phyloP scores from a whole-genome alignment of 2,888 invertebrate species.

The Harpagoxenus sublaevis region DNA sequence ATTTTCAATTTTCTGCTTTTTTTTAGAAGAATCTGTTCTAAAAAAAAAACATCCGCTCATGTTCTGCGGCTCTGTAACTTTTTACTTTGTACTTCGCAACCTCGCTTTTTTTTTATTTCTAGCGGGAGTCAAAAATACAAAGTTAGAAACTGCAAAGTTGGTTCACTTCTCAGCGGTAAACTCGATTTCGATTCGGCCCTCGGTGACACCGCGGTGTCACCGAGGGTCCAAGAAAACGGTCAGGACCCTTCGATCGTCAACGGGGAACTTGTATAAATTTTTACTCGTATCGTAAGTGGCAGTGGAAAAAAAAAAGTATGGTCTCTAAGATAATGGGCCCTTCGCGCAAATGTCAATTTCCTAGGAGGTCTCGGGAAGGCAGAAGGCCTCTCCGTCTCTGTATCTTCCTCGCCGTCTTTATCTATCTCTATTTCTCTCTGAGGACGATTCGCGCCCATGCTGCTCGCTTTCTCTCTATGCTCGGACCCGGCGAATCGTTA shows the following conservation, averaged over 20 bases:
- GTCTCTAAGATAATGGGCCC: slow-evolving; percentile 75
- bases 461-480: slow-evolving; percentile 30
- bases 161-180: not conserved
- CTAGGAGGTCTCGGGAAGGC: slow-evolving; percentile 76
- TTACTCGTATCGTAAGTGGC: slow-evolving; percentile 70
- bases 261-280: slow-evolving; percentile 60
- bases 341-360: slow-evolving; percentile 84
- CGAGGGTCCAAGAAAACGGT: not conserved
- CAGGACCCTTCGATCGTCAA: slow-evolving; percentile 38
- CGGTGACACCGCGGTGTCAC: not conserved
- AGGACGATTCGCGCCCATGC: slow-evolving; percentile 67
- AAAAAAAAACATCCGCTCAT: not conserved
- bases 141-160: slow-evolving; percentile 19
- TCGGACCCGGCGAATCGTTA: not conserved
- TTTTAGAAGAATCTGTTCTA: not conserved
- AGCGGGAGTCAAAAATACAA: not conserved
- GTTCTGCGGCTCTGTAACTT: not conserved
- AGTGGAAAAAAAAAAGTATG: slow-evolving; percentile 60
- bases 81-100: slow-evolving; percentile 3
- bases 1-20: not conserved
- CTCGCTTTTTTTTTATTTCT: slow-evolving; percentile 7
- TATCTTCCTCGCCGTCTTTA: slow-evolving; percentile 74
- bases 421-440: slow-evolving; percentile 77
- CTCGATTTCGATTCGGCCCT: not conserved
- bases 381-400: slow-evolving; percentile 65